Evolutionary conservation across 2,888 invertebrate genomes (phyloP).

Genomic region (Netelia melanura): DNA sequence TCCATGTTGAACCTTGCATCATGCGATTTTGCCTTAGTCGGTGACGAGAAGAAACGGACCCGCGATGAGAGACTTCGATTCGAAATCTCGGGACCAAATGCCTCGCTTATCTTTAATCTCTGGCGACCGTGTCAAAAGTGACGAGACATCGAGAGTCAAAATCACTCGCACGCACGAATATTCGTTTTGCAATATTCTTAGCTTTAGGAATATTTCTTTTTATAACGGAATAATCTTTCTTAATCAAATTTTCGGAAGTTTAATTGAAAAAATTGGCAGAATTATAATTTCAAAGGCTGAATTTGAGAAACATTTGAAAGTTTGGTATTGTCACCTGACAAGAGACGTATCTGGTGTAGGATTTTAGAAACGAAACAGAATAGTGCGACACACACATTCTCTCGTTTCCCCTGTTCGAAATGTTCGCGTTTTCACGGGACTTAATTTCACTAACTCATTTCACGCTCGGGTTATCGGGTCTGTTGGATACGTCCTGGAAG

Average conservation of each 20-base stretch:
- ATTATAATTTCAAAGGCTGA: too few relatives aligned
- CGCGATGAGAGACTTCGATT: not conserved
- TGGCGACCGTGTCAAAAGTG: not conserved
- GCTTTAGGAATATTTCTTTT: too few relatives aligned
- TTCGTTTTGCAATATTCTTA: too few relatives aligned
- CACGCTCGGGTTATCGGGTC: slow-evolving; percentile 71
- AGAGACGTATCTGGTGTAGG: not conserved
- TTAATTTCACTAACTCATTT: slow-evolving; percentile 72
- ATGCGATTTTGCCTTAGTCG: slow-evolving; percentile 59
- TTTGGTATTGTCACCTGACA: not conserved
- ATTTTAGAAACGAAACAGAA: slow-evolving; percentile 18
- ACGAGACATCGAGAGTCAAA: not conserved
- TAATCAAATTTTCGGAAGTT: too few relatives aligned
- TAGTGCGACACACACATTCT: slow-evolving; percentile 44
- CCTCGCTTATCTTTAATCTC: not conserved
- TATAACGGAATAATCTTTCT: too few relatives aligned
- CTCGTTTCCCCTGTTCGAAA: slow-evolving; percentile 16
- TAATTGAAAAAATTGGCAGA: too few relatives aligned
- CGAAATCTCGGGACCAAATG: too few relatives aligned
- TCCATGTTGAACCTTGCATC: slow-evolving; percentile 58
- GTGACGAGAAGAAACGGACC: not conserved
- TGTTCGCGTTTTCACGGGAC: slow-evolving; percentile 58
- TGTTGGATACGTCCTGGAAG: slow-evolving; percentile 53
- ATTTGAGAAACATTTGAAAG: too few relatives aligned
- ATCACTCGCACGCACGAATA: too few relatives aligned